Conservation (phyloP, 2,797 vertebrate species). For the Echeneis naucrates region DNA sequence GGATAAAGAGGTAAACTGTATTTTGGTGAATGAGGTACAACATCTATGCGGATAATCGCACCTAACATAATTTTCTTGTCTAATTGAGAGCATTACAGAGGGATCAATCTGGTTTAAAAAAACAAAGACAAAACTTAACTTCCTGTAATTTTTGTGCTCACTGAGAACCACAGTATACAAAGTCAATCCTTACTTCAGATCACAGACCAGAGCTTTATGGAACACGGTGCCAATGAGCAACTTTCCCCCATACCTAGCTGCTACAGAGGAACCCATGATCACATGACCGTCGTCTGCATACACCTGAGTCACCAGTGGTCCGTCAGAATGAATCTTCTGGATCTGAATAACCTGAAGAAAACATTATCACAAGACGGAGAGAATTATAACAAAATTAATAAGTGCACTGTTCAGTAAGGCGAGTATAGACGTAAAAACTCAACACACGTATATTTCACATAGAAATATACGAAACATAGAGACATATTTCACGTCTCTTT, state of each 20-base stretch:
- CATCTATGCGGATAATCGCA: not conserved
- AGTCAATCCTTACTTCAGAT: constrained; percentile 74
- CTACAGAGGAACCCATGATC: constrained; percentile 89
- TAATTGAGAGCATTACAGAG: not conserved
- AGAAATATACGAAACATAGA: too few species aligned
- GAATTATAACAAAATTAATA: not conserved
- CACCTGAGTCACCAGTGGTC: constrained; percentile 84
- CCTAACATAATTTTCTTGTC: not conserved
- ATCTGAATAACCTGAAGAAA: constrained; percentile 85
- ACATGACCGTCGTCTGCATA: constrained; percentile 87
- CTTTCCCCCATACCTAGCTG: constrained; percentile 81
- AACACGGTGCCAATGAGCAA: constrained; percentile 92
- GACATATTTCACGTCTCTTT: not conserved
- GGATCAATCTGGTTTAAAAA: not conserved
- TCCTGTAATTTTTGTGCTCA: not conserved
- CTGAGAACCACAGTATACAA: not conserved
- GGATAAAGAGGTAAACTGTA: not conserved
- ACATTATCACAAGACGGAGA: not conserved
- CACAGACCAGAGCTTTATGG: constrained; percentile 91
- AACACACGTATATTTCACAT: too few species aligned
- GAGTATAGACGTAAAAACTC: not conserved
- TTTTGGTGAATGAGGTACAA: not conserved
- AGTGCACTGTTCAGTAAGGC: not conserved
- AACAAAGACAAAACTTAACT: not conserved
- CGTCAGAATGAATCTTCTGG: constrained; percentile 87